Base-by-base conservation (phyloP, 1,140 invertebrate genomes). In the Diprion similis region DNA sequence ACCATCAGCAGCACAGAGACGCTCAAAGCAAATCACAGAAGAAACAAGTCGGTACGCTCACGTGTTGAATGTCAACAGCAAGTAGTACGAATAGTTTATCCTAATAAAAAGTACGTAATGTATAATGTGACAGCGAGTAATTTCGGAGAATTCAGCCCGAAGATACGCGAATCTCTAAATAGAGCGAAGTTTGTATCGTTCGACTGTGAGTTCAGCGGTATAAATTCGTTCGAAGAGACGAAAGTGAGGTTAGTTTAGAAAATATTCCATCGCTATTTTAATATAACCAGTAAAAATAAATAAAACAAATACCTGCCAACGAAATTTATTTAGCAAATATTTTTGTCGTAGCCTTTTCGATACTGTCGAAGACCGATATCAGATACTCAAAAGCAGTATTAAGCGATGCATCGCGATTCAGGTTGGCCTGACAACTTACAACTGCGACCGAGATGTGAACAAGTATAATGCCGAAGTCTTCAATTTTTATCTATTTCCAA, bases 401-500 rank as follows among this genome's bases (percentile, higher is more conserved):
- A 82, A 89, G 66, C 85, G 90, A 18, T 91, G 92, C 78, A 86
- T 92, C 73, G 91, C 91, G 74, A 85, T 92, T 19, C 92, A 94
- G 87, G 83, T 91, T 72, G 93, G 93, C 0, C 78, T 94, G 10
- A 90, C 91, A 11, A 84, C 90, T 59, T 94, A 92, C 80, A 84
- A 84, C n/a, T 91, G 89, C 81, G 78, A 90, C 70, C 76, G 87
- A 64, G 84, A 90, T 10, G 70, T 79, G 11, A 91, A 92, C 78
- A 85, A 85, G 17, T 95, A 93, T 82, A 78, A 77, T 8, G 90
- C 90, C 11, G 80, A 89, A 66, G 87, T 89, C 0, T 95, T 91
- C 80, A 94, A 90, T 75, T 94, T 95, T 83, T 91, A 92, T 80
- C 78, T 95, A 18, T 89, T 91, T 76, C 93, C 94, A n/a, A 87